Evolutionary conservation across 2,797 vertebrate genomes (phyloP), one percentile per base, ranked within the genome.

Genomic region (Centroberyx gerrardi): DNA sequence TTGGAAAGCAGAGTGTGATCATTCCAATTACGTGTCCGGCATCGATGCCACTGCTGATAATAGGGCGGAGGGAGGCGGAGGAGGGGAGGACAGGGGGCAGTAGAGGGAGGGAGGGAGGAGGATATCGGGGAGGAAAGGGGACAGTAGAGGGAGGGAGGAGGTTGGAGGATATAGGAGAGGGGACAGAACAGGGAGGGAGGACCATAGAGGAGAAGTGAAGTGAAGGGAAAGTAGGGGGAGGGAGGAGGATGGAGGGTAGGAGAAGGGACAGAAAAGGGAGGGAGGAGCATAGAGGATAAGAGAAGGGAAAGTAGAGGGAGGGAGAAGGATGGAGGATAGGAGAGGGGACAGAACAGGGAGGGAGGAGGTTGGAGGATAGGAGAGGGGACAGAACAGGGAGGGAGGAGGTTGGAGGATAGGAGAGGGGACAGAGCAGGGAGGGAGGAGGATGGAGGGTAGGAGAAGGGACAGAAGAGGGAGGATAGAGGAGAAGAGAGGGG

Each of bases 11-110:
- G 64, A 77, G 56, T 69, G 81, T 76, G 89, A 87, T 85, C 84
- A 76, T 84, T 85, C 62, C 75, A 89, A 80, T 92, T 87, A 84
- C 76, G 80, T 69, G 78, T 75, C 79, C 80, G 84, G 52, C 64
- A 64, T 74, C 77, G 87, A 79, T 80, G 53, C 38, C 48, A 56
- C 67, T 62, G 46, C 64, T 85, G 74, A 78, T 84, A 87, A 87
- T 78, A 83, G 88, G 67, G 44, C 3, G 38, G 51, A 22, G 66
- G 52, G 46, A 8, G 31, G 22, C 56, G 53, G 64, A 64, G 12
- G 48, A 31, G 14, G 51, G 38, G 38, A 1, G 27, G n/a, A 12
- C 14, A 10, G 15, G 27, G 9, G 38, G 6, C 17, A 29, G 10
- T 6, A 17, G 55, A 31, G 31, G 36, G 44, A 15, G 52, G 28